These are phyloP conservation scores for Desmodus rotundus DNA, from an alignment of 2,113 vertebrate genomes.

Conservation along the genomic window DNA sequence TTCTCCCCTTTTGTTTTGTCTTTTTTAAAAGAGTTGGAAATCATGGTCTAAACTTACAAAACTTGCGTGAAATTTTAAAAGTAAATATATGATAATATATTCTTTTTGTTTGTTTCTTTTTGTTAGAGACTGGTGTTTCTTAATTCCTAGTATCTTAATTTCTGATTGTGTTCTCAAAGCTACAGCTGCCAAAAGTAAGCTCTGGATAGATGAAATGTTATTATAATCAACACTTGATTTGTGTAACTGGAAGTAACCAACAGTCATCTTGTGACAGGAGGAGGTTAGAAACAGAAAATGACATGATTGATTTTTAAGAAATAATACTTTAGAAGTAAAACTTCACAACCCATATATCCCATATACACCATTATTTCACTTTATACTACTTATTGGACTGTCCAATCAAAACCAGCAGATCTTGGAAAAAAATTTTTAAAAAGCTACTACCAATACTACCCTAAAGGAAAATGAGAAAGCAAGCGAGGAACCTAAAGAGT, in stretches of 20 bases:
- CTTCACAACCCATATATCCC: neutral
- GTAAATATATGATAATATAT: neutral
- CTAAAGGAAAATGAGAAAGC: neutral
- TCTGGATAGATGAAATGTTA: neutral
- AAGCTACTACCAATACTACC: neutral
- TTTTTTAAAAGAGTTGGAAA: neutral
- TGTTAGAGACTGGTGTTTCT: neutral
- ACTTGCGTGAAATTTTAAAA: neutral
- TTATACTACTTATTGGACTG: neutral
- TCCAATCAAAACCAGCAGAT: neutral
- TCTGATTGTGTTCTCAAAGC: neutral
- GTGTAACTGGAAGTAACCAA: neutral
- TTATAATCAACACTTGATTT: neutral
- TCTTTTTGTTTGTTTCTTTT: neutral
- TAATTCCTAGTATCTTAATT: neutral
- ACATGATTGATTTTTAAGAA: neutral
- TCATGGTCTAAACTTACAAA: no score
- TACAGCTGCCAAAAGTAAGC: neutral
- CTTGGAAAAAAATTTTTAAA: neutral
- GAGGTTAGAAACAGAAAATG: neutral
- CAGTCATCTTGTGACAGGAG: neutral
- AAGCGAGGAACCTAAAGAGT: neutral
- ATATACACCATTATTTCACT: neutral
- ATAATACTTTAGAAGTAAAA: neutral
- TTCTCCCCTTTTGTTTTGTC: neutral